Base-by-base conservation (phyloP, 2,797 vertebrate species). In the Tapirus indicus region DNA sequence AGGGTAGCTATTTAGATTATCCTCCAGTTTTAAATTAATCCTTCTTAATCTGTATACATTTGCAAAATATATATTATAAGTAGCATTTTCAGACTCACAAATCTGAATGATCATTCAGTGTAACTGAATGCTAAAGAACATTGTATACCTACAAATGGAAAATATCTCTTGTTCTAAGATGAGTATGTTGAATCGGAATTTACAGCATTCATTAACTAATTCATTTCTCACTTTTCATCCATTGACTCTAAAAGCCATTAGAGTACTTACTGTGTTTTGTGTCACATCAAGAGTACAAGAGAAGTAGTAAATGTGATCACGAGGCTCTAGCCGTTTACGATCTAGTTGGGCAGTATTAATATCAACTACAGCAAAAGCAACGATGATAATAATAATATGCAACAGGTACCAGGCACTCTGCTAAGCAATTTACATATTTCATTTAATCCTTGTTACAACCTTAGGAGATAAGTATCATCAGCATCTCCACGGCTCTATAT, bases 41-140 rank as follows among this genome's bases (percentile, higher is more conserved):
- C 64, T 88, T 95, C 47, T 96, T 96, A 94, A 96, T 92, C 86
- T 97, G 49, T 71, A 79, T 85, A 84, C 41, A 95, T 86, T 96
- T 93, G 95, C 25, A 86, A 96, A 94, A 94, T 71, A 83, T 71
- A 94, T 17, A 83, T 92, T 85, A 84, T 89, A 93, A 94, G 79
- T 64, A 91, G 29, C 54, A 93, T 44, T 95, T 96, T 86, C 80
- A 79, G 25, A 92, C 89, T 79, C 66, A 91, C 23, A 95, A 54
- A 87, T 88, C 14, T 80, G 35, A 92, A 85, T 29, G 38, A 66
- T 91, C 4, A 91, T 96, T 88, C 78, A 66, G 29, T 71, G 27
- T 58, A 83, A 86, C 21, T 35, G n/a, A 84, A 78, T 68, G 47
- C 7, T 68, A 47, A 60, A 93, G 44, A 88, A 44, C 5, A 68